Base-by-base conservation (phyloP, 2,888 invertebrate genomes). In the Caenorhabditis zanzibari region DNA sequence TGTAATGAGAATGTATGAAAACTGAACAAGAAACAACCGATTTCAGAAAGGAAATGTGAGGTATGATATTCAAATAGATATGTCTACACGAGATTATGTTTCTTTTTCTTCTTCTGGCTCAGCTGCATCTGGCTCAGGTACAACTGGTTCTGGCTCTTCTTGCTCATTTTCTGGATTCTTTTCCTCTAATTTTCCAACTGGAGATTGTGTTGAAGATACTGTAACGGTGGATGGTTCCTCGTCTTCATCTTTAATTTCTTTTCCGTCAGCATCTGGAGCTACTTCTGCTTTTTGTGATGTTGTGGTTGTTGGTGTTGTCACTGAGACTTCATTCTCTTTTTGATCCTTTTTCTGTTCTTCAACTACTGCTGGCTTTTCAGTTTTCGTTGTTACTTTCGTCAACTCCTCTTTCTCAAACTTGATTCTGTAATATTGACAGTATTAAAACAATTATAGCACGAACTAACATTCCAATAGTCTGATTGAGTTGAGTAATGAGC, bases 401-500 rank as follows among this genome's bases (percentile, higher is more conserved):
- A 79, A 35, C 26, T 79, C 79, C 38, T 80, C 80, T 26, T 73
- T 80, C 12, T 80, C 80, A 54, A 80, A 73, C 32, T 81, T 73
- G 35, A 81, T 75, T 3, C 81, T 75, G 56, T 41, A 81, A 71
- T 38, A 19, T 7, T 26, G n/a, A 49, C n/a, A n/a, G n/a, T n/a
- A n/a, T n/a, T n/a, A 49, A 22, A 38, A 24, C 4, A 47, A 38
- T 32, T 28, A 54, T 19, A 0, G 6, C 9, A 59, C 32, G 26
- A 24, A 49, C 80, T 75, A 38, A 84, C 84, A 84, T 69, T 74
- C 58, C 63, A 49, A 85, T 76, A 22, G 86, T 84, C 47, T 84
- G 81, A 71, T 86, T 86, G 49, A 86, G 58, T 59, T 86, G 86
- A 14, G 69, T 66, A 32, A 85, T 80, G 12, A 86, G 47, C 56